Evolutionary conservation across 1,140 invertebrate genomes (phyloP), one percentile per base, ranked within the genome.

Genomic region (Macrocentrus cingulum): DNA sequence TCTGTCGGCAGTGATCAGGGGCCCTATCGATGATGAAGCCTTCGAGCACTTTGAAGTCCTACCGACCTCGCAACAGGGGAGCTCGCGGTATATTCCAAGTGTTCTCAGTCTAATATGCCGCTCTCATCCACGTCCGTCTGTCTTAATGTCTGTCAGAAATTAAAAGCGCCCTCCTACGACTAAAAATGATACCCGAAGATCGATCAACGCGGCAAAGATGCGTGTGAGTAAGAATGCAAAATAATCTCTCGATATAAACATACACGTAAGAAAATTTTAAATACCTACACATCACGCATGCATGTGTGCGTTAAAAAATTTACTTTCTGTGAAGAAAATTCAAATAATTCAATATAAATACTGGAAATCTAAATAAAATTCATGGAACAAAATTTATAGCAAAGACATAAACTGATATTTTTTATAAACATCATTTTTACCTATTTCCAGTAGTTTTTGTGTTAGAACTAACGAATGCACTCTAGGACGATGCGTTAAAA

Each of bases 1-100:
- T 80, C 77, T 80, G 71, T 77, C 72, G 75, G 75, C 75, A 70
- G 66, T 74, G 74, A 78, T 79, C 77, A 72, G 67, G 59, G 72
- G 73, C 60, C 67, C 68, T 78, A 79, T 80, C 75, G 76, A 79
- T 76, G 77, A 78, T 77, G 75, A 79, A 74, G 75, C 76, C 70
- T 74, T 71, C 55, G 68, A 65, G 60, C 63, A 71, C 75, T 80
- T 80, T 80, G 76, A 78, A 71, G 76, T 79, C 52, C 54, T 25
- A 61, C 75, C 75, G 75, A 52, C 46, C 53, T 68, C 75, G 60
- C 74, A 62, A 69, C 75, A 69, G 76, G 74, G 74, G 66, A 68
- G 66, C 65, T 42, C 39, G 56, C 37, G 48, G 25, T 56, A n/a
- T n/a, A 39, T 53, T 53, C 22, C 25, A 42, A 44, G 44, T 59